Evolutionary conservation across 2,113 vertebrate species (phyloP), one percentile per base, ranked within the genome.

Genomic region (Lepisosteus osseus): DNA sequence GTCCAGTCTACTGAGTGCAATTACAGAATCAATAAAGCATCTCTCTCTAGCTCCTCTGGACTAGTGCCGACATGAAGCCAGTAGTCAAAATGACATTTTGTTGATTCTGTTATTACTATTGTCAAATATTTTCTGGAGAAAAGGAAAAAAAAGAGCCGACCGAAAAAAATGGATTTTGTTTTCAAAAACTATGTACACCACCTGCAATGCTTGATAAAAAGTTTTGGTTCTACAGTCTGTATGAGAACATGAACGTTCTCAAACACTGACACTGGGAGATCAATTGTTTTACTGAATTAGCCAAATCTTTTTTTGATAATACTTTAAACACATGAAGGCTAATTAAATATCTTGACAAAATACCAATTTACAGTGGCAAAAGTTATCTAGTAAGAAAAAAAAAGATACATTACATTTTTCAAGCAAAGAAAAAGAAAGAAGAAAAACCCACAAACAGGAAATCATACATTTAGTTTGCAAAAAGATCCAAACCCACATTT

Each of bases 41-140:
- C 90, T 86, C 91, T 94, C 93, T 94, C 91, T 94, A 94, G 94
- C 84, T 79, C 91, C 87, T 86, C 90, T 80, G 86, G 89, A 93
- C 93, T 86, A 92, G 90, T 89, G 90, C 87, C 78, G 81, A 90
- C 93, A 88, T 40, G 90, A 89, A 89, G 84, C 86, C 86, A 88
- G 87, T 84, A 90, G 91, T 89, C 83, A 78, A 76, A 85, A 76
- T 80, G 73, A 86, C 86, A 77, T 86, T 84, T 85, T 82, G 76
- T 83, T 76, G 79, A 87, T 90, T 92, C 89, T 81, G 74, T 89
- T 91, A 90, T 85, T 87, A 83, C 68, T 73, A 74, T 77, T 72
- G 13, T 86, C 85, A 86, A 85, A 83, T 71, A 82, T 82, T 88
- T 82, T 65, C 43, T 11, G 63, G 4, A n/a, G 3, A 59, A 81